Base-by-base conservation (phyloP, 1,140 invertebrate genomes). In the Mercenaria mercenaria region DNA sequence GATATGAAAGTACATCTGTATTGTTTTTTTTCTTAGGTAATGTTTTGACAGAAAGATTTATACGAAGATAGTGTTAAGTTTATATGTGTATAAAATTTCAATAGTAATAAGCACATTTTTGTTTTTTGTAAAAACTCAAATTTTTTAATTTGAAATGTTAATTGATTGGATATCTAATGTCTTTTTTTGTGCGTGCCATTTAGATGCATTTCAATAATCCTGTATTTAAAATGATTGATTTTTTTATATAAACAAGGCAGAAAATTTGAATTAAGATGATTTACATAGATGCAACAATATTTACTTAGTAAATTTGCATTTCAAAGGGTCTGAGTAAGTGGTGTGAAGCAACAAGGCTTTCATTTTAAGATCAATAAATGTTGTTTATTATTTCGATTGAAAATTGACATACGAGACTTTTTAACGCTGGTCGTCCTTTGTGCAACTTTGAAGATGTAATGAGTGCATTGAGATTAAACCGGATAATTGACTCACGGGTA, bases 231-330 rank as follows among this genome's bases (percentile, higher is more conserved):
- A 64, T 8, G 20, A 64, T 64, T 64, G 59, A 64, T 64, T 64
- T 29, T 29, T 15, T 64, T 29, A n/a, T 64, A 26, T 29, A 64
- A 39, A 72, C 23, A 72, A 72, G 15, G 67, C 29, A 4, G 34
- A 4, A 10, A 39, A 8, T 72, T 56, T 79, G 76, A 79, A 52
- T 59, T 20, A 56, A 50, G 34, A 59, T 56, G 34, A 79, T 79
- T 79, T 79, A 79, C 76, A 37, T 79, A 52, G 76, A 79, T 56
- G 76, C 76, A 79, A 79, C 72, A 79, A 56, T 79, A 39, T 79
- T 79, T 79, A 56, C 76, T 26, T 50, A 29, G 29, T 79, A 79
- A 79, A 79, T 79, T 79, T 79, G 47, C 76, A 79, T 52, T 56
- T 52, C 29, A 56, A 56, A 43, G 13, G 72, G 18, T 6, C 1